Conservation (phyloP, 2,797 vertebrate genomes). For the Myotis planiceps region DNA sequence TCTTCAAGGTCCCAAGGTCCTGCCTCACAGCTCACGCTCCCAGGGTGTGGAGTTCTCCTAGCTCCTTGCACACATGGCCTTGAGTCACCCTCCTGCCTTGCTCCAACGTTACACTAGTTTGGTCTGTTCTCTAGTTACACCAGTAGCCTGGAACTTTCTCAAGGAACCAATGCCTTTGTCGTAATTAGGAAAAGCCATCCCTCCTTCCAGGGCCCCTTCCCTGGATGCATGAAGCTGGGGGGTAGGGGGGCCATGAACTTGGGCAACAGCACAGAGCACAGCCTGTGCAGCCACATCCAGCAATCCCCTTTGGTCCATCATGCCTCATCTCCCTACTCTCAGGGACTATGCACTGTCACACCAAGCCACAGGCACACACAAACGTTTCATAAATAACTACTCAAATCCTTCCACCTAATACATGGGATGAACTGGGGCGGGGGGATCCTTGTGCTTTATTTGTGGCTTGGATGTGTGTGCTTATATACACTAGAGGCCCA, state of each 20-base stretch:
- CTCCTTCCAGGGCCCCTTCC: background rate
- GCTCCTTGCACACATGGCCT: background rate
- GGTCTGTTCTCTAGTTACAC: background rate
- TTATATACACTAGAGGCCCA: background rate
- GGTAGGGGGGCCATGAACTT: no score
- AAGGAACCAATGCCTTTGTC: background rate
- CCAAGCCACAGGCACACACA: background rate
- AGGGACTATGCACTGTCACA: background rate
- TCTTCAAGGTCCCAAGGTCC: background rate
- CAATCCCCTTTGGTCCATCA: background rate
- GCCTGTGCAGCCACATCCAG: background rate
- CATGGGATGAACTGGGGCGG: background rate
- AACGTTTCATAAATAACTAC: background rate
- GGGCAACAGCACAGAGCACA: background rate
- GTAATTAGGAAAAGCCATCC: background rate
- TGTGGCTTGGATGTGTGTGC: background rate
- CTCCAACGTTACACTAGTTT: background rate
- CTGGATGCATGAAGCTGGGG: background rate
- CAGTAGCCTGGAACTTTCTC: background rate
- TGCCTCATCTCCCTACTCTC: background rate
- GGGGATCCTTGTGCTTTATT: background rate
- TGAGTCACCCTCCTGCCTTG: background rate
- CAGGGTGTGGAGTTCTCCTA: background rate
- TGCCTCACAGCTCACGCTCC: background rate
- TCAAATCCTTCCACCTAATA: background rate